phyloP scores from a whole-genome alignment of 2,113 vertebrate genomes.

The Mustela nigripes region DNA sequence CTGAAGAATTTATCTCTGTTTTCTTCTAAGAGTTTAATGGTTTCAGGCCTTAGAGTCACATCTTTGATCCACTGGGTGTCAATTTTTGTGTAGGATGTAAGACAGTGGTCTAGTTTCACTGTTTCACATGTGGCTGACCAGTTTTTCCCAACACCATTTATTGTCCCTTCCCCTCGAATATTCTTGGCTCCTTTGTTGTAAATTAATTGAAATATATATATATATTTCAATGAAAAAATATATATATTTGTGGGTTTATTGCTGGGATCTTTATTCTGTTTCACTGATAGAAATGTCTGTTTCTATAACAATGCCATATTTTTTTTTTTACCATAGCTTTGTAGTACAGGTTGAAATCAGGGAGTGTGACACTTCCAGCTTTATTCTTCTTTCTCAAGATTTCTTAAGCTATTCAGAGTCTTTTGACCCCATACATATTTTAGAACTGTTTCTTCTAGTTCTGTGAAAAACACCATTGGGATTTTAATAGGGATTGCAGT shows the following conservation, averaged over 20 bases:
- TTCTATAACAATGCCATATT: background rate
- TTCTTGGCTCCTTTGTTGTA: background rate
- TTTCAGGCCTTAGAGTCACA: background rate
- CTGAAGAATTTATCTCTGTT: background rate
- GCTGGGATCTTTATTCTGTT: background rate
- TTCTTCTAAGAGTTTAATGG: background rate
- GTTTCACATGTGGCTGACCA: background rate
- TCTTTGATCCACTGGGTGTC: background rate
- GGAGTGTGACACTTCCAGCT: background rate
- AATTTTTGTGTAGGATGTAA: background rate
- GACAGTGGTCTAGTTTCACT: background rate
- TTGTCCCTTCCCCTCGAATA: background rate
- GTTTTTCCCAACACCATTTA: background rate
- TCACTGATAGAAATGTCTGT: background rate
- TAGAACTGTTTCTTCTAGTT: background rate
- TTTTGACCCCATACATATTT: background rate
- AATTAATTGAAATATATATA: background rate
- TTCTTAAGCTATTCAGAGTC: background rate
- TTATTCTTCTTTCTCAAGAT: background rate
- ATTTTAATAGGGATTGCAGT: background rate
- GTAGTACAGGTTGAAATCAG: background rate
- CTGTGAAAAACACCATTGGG: background rate
- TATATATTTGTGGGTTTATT: background rate
- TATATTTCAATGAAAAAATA: background rate
- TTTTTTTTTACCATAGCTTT: background rate